These are phyloP conservation scores for Phacellophora camtschatica DNA, from an alignment of 30 jellyfish, hydroid and myxozoan genomes.

Conservation along the genomic window DNA sequence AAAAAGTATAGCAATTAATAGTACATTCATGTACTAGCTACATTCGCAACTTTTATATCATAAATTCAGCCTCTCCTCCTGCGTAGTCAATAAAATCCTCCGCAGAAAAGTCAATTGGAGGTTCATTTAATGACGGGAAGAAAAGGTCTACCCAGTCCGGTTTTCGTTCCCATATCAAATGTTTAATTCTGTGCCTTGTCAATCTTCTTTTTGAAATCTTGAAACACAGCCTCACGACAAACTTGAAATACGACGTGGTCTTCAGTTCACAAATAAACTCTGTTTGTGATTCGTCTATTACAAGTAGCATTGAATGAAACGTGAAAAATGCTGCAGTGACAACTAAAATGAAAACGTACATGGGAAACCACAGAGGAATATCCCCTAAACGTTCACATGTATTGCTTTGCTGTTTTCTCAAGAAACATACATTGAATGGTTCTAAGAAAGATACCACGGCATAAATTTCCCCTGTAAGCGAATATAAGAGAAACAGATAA, in stretches of 20 bases:
- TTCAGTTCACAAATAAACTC: slow-evolving; percentile 18
- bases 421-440: slow-evolving; percentile 52
- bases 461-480: slow-evolving; percentile 45
- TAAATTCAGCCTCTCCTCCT: slow-evolving; percentile 40
- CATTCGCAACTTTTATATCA: too few species aligned
- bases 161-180: slow-evolving; percentile 55
- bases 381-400: slow-evolving; percentile 65
- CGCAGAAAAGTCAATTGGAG: slow-evolving; percentile 64
- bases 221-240: neutral
- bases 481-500: slow-evolving; percentile 47
- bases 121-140: slow-evolving; percentile 68
- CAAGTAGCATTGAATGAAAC: slow-evolving; percentile 33
- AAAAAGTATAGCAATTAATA: too few species aligned
- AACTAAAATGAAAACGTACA: slow-evolving; percentile 12
- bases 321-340: neutral
- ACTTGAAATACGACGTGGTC: neutral
- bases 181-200: slow-evolving; percentile 54
- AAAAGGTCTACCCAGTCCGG: slow-evolving; percentile 49
- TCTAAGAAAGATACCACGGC: slow-evolving; percentile 11
- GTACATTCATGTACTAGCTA: too few species aligned
- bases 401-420: neutral
- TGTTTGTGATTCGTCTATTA: slow-evolving; percentile 54
- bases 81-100: slow-evolving; percentile 65
- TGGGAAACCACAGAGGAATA: slow-evolving; percentile 14
- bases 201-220: slow-evolving; percentile 28